Evolutionary conservation across 2,113 vertebrate genomes (phyloP).

Genomic region (Syrrhaptes paradoxus): DNA sequence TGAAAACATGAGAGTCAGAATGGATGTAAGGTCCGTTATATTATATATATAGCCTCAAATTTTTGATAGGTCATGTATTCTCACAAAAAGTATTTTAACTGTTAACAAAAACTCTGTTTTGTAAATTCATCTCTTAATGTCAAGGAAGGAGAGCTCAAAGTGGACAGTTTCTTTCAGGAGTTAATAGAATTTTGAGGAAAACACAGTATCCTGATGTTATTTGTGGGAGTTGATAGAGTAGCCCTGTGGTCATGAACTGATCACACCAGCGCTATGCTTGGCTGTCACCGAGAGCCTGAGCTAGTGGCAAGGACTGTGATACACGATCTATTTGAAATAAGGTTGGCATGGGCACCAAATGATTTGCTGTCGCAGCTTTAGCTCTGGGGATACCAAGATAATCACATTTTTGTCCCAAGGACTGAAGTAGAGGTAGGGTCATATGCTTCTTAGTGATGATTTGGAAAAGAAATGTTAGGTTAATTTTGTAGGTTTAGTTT

Average conservation of each 20-base stretch:
- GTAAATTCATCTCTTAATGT: not conserved
- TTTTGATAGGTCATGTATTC: not conserved
- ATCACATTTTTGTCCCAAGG: not conserved
- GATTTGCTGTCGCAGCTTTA: slow-evolving; percentile 7
- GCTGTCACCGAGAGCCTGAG: not conserved
- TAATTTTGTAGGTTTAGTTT: not conserved
- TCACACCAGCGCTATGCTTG: not conserved
- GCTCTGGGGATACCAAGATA: not conserved
- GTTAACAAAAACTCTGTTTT: not conserved
- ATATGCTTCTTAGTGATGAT: not conserved
- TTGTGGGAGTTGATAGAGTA: not conserved
- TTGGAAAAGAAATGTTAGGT: not conserved
- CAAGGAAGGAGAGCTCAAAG: not conserved
- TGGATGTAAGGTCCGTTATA: not conserved
- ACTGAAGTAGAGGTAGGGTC: not conserved
- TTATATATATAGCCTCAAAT: not conserved
- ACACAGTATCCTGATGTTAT: not conserved
- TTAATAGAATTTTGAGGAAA: not conserved
- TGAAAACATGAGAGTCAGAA: not conserved
- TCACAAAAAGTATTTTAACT: not conserved
- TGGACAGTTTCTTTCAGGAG: not conserved
- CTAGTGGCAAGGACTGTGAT: not conserved
- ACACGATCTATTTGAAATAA: not conserved
- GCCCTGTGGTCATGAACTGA: not conserved
- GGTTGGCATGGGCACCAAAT: not conserved